Evolutionary conservation across 2,888 invertebrate species (phyloP).

Genomic region (Galeruca laticollis): DNA sequence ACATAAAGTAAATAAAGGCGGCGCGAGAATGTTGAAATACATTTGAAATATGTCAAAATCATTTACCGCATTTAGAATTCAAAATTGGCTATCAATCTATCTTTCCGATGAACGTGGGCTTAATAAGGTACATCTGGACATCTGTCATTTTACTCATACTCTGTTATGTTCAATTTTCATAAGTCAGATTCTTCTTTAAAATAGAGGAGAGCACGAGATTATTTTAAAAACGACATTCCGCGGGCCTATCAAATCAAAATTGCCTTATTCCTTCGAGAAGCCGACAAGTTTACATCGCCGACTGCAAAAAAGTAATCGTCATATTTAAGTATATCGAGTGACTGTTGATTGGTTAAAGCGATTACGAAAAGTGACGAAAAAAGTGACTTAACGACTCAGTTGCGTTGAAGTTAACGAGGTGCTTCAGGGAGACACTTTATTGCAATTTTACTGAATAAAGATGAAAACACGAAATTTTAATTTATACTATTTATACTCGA

Average conservation of each 20-base stretch:
- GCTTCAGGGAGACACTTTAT: neutral
- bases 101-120: conserved; percentile 33
- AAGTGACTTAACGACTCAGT: conserved; percentile 19
- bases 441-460: neutral
- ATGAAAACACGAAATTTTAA: neutral
- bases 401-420: conserved; percentile 20
- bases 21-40: neutral
- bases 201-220: conserved; percentile 48
- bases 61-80: neutral
- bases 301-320: conserved; percentile 44
- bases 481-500: neutral
- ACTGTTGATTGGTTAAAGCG: conserved; percentile 35
- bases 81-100: conserved; percentile 31
- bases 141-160: conserved; percentile 31
- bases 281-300: conserved; percentile 31
- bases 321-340: conserved; percentile 44
- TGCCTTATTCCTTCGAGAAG: conserved; percentile 26
- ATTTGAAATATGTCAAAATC: neutral
- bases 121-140: conserved; percentile 34
- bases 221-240: conserved; percentile 49
- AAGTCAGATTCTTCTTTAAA: conserved; percentile 50
- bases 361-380: conserved; percentile 38
- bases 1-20: neutral
- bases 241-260: conserved; percentile 49
- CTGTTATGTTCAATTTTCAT: conserved; percentile 53